phyloP scores from a whole-genome alignment of 2,888 invertebrate genomes.

The Nebria salina region DNA sequence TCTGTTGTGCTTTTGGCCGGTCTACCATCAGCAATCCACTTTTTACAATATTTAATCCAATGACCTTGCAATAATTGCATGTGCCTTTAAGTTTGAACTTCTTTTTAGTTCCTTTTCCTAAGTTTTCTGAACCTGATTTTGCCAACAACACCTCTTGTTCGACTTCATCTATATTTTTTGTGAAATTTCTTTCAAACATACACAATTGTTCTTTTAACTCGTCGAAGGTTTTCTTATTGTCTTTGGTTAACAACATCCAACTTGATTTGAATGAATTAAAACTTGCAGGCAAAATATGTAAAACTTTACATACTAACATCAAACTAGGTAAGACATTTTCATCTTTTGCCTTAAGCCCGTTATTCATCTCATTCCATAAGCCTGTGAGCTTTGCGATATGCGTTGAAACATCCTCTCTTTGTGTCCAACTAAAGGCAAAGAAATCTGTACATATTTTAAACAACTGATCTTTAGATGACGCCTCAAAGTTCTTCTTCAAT shows the following conservation, averaged over 20 bases:
- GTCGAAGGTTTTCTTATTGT: slow-evolving; percentile 50
- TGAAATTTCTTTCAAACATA: slow-evolving; percentile 50
- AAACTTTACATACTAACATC: slow-evolving; percentile 51
- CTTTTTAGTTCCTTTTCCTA: too few relatives aligned
- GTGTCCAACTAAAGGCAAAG: slow-evolving; percentile 30
- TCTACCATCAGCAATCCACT: too few relatives aligned
- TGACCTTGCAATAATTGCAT: too few relatives aligned
- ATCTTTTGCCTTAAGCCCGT: slow-evolving; percentile 49
- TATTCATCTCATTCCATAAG: slow-evolving; percentile 51
- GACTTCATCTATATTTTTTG: slow-evolving; percentile 25
- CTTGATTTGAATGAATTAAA: slow-evolving; percentile 49
- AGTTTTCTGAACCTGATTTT: too few relatives aligned
- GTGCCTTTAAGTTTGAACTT: too few relatives aligned
- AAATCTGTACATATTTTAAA: background rate
- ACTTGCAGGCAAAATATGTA: slow-evolving; percentile 49
- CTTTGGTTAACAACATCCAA: slow-evolving; percentile 53
- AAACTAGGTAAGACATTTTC: slow-evolving; percentile 49
- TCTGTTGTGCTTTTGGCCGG: too few relatives aligned
- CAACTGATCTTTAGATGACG: slow-evolving; percentile 41
- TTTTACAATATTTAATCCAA: too few relatives aligned
- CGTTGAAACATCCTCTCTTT: slow-evolving; percentile 37
- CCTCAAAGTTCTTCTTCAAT: slow-evolving; percentile 40
- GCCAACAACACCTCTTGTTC: slow-evolving; percentile 10
- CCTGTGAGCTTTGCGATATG: slow-evolving; percentile 39
- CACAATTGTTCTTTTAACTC: slow-evolving; percentile 50